Evolutionary conservation across 2,113 vertebrate species (phyloP).

Genomic region (Oreochromis tanganicae): DNA sequence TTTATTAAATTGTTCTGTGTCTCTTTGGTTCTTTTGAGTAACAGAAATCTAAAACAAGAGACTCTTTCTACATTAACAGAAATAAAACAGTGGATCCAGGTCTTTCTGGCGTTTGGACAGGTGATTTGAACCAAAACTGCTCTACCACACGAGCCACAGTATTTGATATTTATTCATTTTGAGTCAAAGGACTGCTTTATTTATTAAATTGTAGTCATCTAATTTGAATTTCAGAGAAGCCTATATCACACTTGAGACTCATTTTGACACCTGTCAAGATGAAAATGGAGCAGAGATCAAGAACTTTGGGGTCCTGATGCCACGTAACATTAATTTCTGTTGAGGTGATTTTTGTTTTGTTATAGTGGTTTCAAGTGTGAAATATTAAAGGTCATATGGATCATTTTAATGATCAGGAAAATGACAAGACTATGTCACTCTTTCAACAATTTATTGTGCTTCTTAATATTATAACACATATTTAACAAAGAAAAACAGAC

Average conservation of each 20-base stretch:
- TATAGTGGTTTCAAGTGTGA: background rate
- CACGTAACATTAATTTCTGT: background rate
- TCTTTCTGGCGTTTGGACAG: background rate
- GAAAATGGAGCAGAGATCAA: background rate
- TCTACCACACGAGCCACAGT: background rate
- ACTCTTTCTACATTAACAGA: background rate
- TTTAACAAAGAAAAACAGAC: background rate
- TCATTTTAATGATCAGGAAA: background rate
- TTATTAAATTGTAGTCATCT: background rate
- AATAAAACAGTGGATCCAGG: background rate
- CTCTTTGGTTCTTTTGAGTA: background rate
- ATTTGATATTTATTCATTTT: background rate
- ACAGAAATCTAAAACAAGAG: background rate
- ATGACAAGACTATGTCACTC: background rate
- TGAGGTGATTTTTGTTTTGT: background rate
- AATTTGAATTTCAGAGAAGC: background rate
- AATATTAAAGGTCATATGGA: background rate
- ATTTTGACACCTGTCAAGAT: background rate
- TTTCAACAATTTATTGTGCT: background rate
- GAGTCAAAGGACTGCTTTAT: background rate
- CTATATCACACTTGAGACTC: background rate
- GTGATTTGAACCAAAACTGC: background rate
- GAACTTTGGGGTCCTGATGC: background rate
- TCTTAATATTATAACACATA: background rate
- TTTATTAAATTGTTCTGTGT: background rate